Base-by-base conservation (phyloP, 2,888 invertebrate species). In the Eledone cirrhosa region DNA sequence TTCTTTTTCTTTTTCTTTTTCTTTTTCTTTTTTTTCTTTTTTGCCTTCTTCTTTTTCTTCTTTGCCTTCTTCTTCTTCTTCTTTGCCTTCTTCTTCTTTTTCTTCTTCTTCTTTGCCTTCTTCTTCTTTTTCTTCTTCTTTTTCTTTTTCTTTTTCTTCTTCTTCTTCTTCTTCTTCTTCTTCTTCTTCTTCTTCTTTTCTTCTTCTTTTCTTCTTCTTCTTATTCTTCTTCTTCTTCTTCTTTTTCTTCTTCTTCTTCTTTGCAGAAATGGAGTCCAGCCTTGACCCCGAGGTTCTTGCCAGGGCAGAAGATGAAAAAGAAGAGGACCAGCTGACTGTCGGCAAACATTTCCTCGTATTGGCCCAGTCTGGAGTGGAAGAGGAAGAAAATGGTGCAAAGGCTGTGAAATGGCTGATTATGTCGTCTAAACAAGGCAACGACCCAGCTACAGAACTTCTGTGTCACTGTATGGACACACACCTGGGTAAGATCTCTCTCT, bases 331-430 rank as follows among this genome's bases (percentile, higher is more conserved):
- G 80, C 33, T 86, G 4, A 80, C 82, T 69, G 82, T 88, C 13
- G 88, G 87, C 0, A 76, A 83, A 59, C 85, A 88, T 79, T 87
- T 82, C 77, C 83, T 88, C 24, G 83, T 82, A n/a, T 82, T 87
- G 13, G 88, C 88, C 24, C 87, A 88, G 65, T 81, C 84, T 7
- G 84, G 82, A 3, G 78, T 84, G 1, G 78, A 80, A 19, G 79
- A 82, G 48, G 85, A 86, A 94, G 86, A 93, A 93, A 88, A 95
- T 91, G 95, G 94, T 81, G 93, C 94, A 83, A 93, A 95, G 83
- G 97, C 96, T 0, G 93, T 97, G 77, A 94, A 95, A 87, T 97
- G 97, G 97, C 91, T 97, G 76, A 94, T 96, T n/a, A 95, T 95
- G 91, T 97, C 97, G 2, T 96, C 97, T 0, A 95, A 96, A 87